Conservation (phyloP, 2,113 vertebrate species). For the Lepidothrix coronata region DNA sequence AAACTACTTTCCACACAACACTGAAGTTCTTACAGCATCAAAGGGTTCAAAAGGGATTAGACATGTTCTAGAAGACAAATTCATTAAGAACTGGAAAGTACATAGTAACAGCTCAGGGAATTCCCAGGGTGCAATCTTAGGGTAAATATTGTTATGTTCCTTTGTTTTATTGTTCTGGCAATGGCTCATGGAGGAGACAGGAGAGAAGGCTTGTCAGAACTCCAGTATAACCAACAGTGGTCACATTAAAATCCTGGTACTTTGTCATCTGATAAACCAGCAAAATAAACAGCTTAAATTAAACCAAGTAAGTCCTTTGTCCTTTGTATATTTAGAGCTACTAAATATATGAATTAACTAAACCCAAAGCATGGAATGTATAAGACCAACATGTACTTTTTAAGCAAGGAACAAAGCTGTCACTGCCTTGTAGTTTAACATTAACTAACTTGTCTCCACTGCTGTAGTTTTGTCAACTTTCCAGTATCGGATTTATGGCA, state of each 20-base stretch:
- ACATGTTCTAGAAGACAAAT: not conserved
- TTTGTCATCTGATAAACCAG: not conserved
- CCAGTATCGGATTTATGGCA: not conserved
- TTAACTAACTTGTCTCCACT: not conserved
- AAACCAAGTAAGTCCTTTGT: not conserved
- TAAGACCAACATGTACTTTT: not conserved
- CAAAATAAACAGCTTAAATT: not conserved
- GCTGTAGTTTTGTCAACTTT: not conserved
- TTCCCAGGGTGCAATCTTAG: not conserved
- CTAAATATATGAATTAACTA: not conserved
- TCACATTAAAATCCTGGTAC: not conserved
- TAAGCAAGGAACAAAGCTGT: not conserved
- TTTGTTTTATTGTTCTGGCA: not conserved
- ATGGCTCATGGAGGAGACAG: fast-evolving
- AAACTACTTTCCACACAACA: not conserved
- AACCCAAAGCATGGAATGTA: not conserved
- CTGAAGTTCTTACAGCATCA: not conserved
- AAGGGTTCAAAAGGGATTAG: not conserved
- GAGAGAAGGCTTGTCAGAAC: not conserved
- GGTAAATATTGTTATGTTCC: not conserved
- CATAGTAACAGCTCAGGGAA: not conserved
- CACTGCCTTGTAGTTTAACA: not conserved
- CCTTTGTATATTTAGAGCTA: not conserved
- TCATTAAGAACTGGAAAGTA: not conserved
- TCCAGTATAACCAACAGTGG: not conserved